A percentile compares a stretch with the other conserved stretches of the same genome.
Evolutionary conservation across 2,113 vertebrate genomes (phyloP).

Genomic region (Sminthopsis crassicaudata): DNA sequence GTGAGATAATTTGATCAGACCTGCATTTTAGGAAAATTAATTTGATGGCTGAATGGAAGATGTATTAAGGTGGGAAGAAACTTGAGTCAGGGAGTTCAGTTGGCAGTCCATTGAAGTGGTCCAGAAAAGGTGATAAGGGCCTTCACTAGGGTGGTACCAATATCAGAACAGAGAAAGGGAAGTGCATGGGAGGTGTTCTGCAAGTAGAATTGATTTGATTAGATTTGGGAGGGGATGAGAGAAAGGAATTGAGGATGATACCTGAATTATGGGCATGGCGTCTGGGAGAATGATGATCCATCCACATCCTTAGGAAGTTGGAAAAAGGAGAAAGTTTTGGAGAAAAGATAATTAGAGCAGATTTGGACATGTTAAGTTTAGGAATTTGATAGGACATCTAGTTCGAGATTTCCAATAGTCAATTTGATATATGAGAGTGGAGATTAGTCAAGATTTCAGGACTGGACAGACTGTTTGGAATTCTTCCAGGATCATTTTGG

Average conservation of each 20-base stretch:
- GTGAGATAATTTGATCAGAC: neutral
- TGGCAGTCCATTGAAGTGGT: neutral
- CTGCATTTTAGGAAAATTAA: neutral
- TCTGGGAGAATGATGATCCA: neutral
- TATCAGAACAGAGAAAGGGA: neutral
- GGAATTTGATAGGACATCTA: neutral
- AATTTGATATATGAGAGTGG: neutral
- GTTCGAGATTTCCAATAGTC: neutral
- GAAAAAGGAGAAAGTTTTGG: neutral
- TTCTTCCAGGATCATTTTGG: neutral
- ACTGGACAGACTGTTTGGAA: neutral
- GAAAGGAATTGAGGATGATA: neutral
- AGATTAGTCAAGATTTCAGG: neutral
- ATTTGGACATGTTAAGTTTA: neutral
- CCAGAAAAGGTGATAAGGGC: neutral
- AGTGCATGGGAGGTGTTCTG: neutral
- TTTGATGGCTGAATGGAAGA: neutral
- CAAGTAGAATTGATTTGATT: neutral
- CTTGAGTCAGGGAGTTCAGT: neutral
- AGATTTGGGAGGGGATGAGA: neutral
- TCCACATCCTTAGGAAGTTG: neutral
- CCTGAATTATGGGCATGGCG: neutral
- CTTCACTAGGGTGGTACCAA: neutral
- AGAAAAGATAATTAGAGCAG: neutral
- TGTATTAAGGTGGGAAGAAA: neutral